These are phyloP conservation scores for Hyperopisus bebe DNA, from an alignment of 2,113 vertebrate genomes.

Conservation along the genomic window DNA sequence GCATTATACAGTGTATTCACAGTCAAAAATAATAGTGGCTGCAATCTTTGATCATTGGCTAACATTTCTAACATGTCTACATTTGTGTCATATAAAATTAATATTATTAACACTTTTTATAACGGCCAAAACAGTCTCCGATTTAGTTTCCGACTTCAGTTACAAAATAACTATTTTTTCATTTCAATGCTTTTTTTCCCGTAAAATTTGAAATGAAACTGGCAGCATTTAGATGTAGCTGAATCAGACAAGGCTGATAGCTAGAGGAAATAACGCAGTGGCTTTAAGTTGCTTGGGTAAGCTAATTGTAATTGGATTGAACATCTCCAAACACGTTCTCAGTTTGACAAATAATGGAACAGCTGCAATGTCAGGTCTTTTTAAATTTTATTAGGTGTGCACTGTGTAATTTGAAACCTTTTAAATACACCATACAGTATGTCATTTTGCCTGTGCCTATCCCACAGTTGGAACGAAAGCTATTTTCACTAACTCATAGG, in stretches of 20 bases:
- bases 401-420: conserved; percentile 36
- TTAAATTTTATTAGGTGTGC: conserved; percentile 30
- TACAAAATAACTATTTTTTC: neutral
- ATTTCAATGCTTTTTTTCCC: neutral
- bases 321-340: neutral
- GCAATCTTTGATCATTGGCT: neutral
- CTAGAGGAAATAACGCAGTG: neutral
- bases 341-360: conserved; percentile 34
- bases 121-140: neutral
- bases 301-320: conserved; percentile 15
- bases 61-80: neutral
- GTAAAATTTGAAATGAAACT: neutral
- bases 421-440: conserved; percentile 23
- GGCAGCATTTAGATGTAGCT: conserved; percentile 3
- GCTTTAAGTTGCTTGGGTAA: conserved; percentile 4
- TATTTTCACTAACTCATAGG: conserved; percentile 32
- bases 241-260: neutral
- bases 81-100: neutral
- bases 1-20: neutral
- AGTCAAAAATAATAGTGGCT: neutral
- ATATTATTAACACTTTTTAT: neutral
- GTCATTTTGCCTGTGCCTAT: neutral
- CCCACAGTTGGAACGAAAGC: conserved; percentile 11
- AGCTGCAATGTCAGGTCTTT: conserved; percentile 25
- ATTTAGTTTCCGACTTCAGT: neutral